Base-by-base conservation (phyloP, 2,113 vertebrate genomes). In the Pluvialis apricaria region DNA sequence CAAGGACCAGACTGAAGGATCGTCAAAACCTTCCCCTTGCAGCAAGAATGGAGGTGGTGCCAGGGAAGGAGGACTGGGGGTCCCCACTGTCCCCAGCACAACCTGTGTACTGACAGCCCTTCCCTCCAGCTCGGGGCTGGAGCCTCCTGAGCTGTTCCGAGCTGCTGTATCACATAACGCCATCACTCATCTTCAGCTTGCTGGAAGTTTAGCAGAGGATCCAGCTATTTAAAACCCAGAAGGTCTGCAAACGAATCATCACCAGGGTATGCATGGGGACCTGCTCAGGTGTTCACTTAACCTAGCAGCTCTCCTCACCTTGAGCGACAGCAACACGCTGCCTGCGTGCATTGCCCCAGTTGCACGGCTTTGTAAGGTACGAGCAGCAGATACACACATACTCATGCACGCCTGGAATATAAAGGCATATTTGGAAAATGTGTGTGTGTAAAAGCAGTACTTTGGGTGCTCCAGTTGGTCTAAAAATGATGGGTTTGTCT, bases 41-140 rank as follows among this genome's bases (percentile, higher is more conserved):
- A 60, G n/a, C 0, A 0, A 42, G 38, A 51, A 28, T 0, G 1
- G 17, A 86, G 15, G 36, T n/a, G 36, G 25, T 42, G 26, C 45
- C 21, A n/a, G 34, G 44, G n/a, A 68, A 87, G 26, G 47, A 71
- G 38, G 49, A 9, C 32, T 18, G 31, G 21, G 29, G 8, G 1
- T 57, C n/a, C 26, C 45, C 13, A 6, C 1, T 1, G 28, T 34
- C 25, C 38, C 69, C 44, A 57, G 38, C 0, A 0, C 38, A 72
- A 24, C 25, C 44, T 51, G 13, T 5, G 20, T 29, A 19, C 38
- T 62, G 52, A 10, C 38, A 69, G n/a, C 18, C 28, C 62, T 71
- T 38, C 13, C n/a, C 24, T 83, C 21, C 1, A 1, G 15, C 60
- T 66, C 32, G 1, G 54, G 16, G 7, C 36, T 32, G 28, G 47